Evolutionary conservation across 2,113 vertebrate genomes (phyloP).

Genomic region (Castor canadensis): DNA sequence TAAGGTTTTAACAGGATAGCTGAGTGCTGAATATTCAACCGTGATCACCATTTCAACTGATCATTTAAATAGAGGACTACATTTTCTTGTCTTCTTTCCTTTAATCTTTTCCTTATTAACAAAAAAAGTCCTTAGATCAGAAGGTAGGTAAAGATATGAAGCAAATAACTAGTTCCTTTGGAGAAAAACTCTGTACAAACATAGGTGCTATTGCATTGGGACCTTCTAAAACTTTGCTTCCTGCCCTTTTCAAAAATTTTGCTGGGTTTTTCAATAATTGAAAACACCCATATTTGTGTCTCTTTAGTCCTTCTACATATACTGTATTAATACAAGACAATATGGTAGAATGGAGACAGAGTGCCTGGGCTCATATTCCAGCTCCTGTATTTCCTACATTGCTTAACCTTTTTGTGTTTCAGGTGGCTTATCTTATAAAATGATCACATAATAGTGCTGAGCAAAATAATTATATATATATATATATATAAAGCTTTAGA

Average conservation of each 20-base stretch:
- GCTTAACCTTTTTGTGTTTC: neutral
- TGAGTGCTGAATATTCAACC: conserved; percentile 21
- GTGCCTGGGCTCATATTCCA: neutral
- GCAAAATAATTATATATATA: too few relatives aligned
- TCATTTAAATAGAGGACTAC: conserved; percentile 52
- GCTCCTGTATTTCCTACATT: neutral
- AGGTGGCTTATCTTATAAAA: neutral
- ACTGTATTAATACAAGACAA: neutral
- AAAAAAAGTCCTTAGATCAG: conserved; percentile 43
- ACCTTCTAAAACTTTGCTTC: neutral
- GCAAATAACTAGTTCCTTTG: neutral
- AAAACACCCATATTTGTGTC: conserved; percentile 24
- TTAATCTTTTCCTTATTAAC: conserved; percentile 65
- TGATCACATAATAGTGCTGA: neutral
- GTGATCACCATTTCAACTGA: conserved; percentile 13
- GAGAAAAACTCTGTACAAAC: conserved; percentile 42
- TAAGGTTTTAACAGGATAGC: conserved; percentile 8
- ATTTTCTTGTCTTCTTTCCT: conserved; percentile 35
- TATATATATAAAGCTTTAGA: neutral
- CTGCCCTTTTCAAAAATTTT: neutral
- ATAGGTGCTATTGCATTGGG: neutral
- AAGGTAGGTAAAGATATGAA: conserved; percentile 14
- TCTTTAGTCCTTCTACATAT: neutral
- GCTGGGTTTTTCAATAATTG: neutral
- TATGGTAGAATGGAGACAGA: neutral